Evolutionary conservation across 2,113 vertebrate species (phyloP).

Genomic region (Cyanoderma ruficeps): DNA sequence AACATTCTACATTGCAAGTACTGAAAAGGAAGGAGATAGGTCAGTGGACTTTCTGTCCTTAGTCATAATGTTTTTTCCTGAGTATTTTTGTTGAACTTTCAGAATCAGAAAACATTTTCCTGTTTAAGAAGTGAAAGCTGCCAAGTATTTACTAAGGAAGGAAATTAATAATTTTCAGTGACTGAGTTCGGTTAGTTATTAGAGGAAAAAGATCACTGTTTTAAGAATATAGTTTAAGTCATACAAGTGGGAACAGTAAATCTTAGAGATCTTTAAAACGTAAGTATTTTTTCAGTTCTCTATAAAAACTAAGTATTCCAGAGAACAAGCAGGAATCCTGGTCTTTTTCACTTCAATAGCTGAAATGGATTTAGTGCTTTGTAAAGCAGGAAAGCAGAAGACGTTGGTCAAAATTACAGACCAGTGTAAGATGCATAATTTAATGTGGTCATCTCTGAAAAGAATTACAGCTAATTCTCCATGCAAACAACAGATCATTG

Average conservation of each 20-base stretch:
- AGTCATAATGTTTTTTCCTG: conserved; percentile 20
- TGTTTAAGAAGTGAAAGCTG: conserved; percentile 66
- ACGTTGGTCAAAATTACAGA: conserved; percentile 47
- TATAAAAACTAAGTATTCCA: background rate
- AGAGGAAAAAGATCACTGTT: background rate
- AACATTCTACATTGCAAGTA: background rate
- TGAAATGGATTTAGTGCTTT: conserved; percentile 12
- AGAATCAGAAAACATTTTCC: conserved; percentile 41
- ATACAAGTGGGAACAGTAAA: background rate
- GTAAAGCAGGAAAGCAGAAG: conserved; percentile 64
- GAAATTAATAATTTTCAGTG: conserved; percentile 54
- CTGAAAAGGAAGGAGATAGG: conserved; percentile 31
- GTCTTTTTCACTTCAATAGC: background rate
- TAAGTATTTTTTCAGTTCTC: background rate
- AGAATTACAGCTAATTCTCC: conserved; percentile 53
- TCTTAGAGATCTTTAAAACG: background rate
- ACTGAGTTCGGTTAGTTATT: conserved; percentile 22
- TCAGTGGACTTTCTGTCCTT: conserved; percentile 26
- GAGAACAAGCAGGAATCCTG: background rate
- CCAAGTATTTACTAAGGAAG: conserved; percentile 56
- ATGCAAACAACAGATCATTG: conserved; percentile 69
- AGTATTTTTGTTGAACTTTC: conserved; percentile 48
- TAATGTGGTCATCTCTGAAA: conserved; percentile 20
- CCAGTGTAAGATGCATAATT: conserved; percentile 26
- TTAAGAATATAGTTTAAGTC: background rate